These are phyloP conservation scores for Mesitornis unicolor DNA, from an alignment of 2,113 vertebrate genomes.

Conservation along the genomic window DNA sequence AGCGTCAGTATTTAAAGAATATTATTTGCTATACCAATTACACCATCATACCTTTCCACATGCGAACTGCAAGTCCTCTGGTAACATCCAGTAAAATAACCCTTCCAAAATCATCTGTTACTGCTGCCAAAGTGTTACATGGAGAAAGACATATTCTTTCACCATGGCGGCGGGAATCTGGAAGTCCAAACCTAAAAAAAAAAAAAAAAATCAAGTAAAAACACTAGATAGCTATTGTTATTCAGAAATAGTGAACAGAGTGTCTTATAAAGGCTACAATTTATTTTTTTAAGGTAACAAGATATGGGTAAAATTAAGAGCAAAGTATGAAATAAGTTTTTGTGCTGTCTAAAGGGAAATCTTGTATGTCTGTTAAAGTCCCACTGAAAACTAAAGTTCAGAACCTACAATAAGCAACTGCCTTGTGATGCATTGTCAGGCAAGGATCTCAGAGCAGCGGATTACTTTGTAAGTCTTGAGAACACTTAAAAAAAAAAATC, in stretches of 20 bases:
- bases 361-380: neutral
- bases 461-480: neutral
- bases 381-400: neutral
- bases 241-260: neutral
- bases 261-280: neutral
- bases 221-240: neutral
- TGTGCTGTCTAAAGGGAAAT: neutral
- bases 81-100: slow-evolving; percentile 89
- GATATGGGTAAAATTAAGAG: neutral
- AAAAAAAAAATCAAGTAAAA: neutral
- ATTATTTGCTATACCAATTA: neutral
- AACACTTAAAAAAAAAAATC: neutral
- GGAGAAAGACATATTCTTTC: slow-evolving; percentile 94
- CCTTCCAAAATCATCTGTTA: slow-evolving; percentile 95
- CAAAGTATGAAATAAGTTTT: neutral
- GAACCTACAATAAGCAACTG: neutral
- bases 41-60: slow-evolving; percentile 92
- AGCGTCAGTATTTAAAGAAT: neutral
- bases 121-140: slow-evolving; percentile 92
- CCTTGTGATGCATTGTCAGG: neutral
- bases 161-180: slow-evolving; percentile 93
- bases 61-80: slow-evolving; percentile 89
- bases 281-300: neutral
- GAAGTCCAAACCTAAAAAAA: slow-evolving; percentile 87
- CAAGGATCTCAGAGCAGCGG: neutral